Percentiles rank a stretch among this genome's conserved stretches.
Conservation (phyloP, 1,140 invertebrate genomes). For the Aphelinus certus region DNA sequence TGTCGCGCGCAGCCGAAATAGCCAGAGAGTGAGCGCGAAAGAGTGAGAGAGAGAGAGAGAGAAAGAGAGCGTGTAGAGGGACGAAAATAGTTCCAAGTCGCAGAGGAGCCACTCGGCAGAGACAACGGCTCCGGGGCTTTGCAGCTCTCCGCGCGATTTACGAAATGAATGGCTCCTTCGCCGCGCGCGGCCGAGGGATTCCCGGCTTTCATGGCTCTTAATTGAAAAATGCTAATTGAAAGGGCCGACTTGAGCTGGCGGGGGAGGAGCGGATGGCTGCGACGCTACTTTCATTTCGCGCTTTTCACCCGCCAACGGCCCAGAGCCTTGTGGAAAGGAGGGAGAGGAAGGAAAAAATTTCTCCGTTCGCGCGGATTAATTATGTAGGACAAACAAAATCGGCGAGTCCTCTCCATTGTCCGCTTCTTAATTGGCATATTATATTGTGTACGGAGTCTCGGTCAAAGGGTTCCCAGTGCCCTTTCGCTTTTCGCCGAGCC, state of each 20-base stretch:
- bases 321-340: not conserved
- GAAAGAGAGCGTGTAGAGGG: not conserved
- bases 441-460: not conserved
- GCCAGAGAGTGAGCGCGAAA: too few relatives aligned
- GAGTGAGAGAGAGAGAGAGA: too few relatives aligned
- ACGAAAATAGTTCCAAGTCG: slow-evolving; percentile 30
- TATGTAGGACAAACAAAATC: slow-evolving; percentile 28
- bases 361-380: slow-evolving; percentile 5
- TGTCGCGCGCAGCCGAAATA: not conserved
- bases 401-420: too few relatives aligned
- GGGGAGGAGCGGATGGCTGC: not conserved
- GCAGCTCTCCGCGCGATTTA: slow-evolving; percentile 13
- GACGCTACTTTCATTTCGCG: slow-evolving; percentile 24
- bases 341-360: slow-evolving; percentile 15
- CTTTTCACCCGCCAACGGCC: slow-evolving; percentile 14
- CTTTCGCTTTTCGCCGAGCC: too few relatives aligned
- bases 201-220: slow-evolving; percentile 33
- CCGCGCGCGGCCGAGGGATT: not conserved
- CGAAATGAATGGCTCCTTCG: slow-evolving; percentile 27
- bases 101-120: slow-evolving; percentile 10
- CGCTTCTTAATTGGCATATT: too few relatives aligned
- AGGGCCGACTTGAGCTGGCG: not conserved
- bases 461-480: not conserved
- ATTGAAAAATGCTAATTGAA: slow-evolving; percentile 41
- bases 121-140: not conserved